Conservation (phyloP, 2,113 vertebrate species). For the Nycticebus coucang region DNA sequence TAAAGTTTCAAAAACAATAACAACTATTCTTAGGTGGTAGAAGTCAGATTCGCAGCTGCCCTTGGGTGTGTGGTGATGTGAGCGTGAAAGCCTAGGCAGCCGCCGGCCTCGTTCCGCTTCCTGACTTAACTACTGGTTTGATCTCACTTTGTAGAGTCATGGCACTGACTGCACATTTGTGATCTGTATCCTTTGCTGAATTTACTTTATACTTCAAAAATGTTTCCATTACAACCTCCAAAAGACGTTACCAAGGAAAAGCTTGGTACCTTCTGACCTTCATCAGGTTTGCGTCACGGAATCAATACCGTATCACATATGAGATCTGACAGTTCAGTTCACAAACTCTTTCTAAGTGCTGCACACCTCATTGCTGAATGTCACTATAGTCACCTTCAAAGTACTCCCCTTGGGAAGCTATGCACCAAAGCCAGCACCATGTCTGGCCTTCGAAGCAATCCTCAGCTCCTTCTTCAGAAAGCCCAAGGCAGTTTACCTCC, state of each 20-base stretch:
- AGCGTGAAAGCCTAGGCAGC: not conserved
- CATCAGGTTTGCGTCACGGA: not conserved
- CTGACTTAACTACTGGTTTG: not conserved
- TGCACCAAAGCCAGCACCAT: no score
- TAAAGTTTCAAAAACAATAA: conserved; percentile 20
- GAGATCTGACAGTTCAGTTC: no score
- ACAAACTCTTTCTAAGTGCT: no score
- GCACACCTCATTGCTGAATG: no score
- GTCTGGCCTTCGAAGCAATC: not conserved
- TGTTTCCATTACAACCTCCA: not conserved
- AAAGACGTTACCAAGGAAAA: not conserved
- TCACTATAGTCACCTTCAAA: no score
- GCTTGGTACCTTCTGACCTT: not conserved
- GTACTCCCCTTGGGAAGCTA: no score
- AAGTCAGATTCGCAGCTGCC: not conserved
- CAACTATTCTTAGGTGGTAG: not conserved
- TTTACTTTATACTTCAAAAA: not conserved
- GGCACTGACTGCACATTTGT: not conserved
- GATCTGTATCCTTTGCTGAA: not conserved
- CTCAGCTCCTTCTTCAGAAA: not conserved
- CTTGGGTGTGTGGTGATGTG: not conserved
- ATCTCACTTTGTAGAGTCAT: not conserved
- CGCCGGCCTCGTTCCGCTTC: not conserved
- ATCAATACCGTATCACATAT: not conserved
- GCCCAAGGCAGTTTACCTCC: not conserved